Base-by-base conservation (phyloP, 2,113 vertebrate species). In the Leptodactylus fuscus region DNA sequence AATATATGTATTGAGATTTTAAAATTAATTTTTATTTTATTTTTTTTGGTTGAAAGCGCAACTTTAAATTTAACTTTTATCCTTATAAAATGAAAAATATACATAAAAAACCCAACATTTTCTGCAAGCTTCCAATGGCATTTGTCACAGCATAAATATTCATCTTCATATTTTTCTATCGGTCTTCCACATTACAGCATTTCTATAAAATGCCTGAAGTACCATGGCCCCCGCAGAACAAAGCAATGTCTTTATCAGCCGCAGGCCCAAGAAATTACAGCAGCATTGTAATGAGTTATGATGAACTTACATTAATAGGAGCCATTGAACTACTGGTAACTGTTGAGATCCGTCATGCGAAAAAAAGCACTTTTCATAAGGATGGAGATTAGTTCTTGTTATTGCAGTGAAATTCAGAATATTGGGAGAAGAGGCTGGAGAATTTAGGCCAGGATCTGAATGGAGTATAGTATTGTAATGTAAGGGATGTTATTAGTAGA, bases 151-250 rank as follows among this genome's bases (percentile, higher is more conserved):
- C 44, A 55, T 15, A 70, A 69, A 79, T 27, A 41, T 51, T 70
- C 74, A 79, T 22, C 3, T 9, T 51, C 74, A 78, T 78, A 16
- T 51, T 83, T 49, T 32, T 65, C 3, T 11, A 60, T 15, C 27
- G 22, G 55, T 76, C 53, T 65, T 78, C 83, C 83, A 85, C 74
- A 78, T 85, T 85, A 85, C 82, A 62, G 82, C 29, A 36, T 60
- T 81, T 62, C 24, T 41, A 12, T 29, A 20, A 62, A 80, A 60
- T 44, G 34, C 22, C n/a, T 80, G 16, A 44, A 60, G 38, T 27
- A 60, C 3, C 11, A 62, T 20, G 12, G n/a, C 12, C 34, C 46
- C 22, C n/a, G 5, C 34, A 60, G 15, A 79, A 60, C 32, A 20
- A 79, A 78, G 11, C 22, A 0, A 8, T 9, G 11, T 24, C 22